Conservation (phyloP, 2,113 vertebrate genomes). For the Coptodon rendalli region DNA sequence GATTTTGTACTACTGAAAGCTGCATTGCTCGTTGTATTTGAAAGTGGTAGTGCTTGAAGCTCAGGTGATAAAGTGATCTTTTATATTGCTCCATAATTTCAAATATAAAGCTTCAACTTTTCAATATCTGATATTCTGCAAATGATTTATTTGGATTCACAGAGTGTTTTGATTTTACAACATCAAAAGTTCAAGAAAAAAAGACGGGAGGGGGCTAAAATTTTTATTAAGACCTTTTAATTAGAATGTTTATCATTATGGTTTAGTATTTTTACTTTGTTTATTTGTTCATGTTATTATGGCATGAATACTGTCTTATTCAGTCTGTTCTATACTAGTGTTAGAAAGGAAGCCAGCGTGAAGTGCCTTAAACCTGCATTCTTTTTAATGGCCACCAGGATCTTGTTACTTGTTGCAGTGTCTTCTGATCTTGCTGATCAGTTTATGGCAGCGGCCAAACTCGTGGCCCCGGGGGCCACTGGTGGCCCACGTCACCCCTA, state of each 20-base stretch:
- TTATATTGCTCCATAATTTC: neutral
- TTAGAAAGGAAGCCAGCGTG: neutral
- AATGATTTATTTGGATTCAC: neutral
- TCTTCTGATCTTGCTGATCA: neutral
- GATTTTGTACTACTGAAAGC: neutral
- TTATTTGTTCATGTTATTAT: neutral
- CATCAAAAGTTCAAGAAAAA: neutral
- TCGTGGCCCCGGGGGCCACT: too few species aligned
- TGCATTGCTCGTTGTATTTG: neutral
- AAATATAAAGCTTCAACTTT: neutral
- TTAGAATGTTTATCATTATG: rapidly evolving
- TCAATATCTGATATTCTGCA: neutral
- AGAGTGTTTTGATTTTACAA: neutral
- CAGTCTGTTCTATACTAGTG: neutral
- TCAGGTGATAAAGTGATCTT: neutral
- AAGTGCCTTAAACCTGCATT: neutral
- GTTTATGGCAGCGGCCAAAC: neutral
- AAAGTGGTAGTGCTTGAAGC: neutral
- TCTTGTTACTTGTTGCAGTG: neutral
- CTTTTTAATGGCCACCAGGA: neutral
- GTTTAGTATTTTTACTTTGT: neutral
- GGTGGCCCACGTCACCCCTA: neutral
- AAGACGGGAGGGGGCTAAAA: rapidly evolving
- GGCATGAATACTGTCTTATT: neutral
- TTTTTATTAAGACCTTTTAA: neutral